These are phyloP conservation scores for Lasioglossum leucozonium DNA, from an alignment of 2,888 invertebrate genomes.

Conservation along the genomic window DNA sequence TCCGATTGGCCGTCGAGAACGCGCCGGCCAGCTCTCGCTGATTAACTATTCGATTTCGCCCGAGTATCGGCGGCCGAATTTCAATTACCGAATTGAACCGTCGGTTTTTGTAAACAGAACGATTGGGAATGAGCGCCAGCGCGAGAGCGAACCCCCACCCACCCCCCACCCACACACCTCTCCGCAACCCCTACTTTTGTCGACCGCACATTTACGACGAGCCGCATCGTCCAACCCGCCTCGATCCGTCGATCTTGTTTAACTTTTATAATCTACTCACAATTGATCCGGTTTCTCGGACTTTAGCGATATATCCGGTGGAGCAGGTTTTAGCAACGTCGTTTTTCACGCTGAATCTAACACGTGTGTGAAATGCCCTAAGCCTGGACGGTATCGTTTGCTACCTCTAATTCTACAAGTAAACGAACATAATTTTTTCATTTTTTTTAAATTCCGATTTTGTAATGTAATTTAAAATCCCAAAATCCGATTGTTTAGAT, in stretches of 20 bases:
- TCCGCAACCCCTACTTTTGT: conserved; percentile 43
- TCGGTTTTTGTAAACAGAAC: conserved; percentile 51
- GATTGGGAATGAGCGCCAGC: neutral
- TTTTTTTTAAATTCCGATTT: too few species aligned
- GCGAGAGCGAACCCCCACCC: neutral
- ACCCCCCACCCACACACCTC: neutral
- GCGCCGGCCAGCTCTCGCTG: conserved; percentile 32
- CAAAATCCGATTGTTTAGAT: too few species aligned
- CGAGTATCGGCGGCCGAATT: conserved; percentile 53
- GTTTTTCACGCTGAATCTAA: too few species aligned
- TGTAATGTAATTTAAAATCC: too few species aligned
- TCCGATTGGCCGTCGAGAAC: conserved; percentile 25
- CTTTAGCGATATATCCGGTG: neutral
- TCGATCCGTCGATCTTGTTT: conserved; percentile 55
- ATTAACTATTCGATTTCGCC: conserved; percentile 62
- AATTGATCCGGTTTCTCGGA: neutral
- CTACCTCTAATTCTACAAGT: too few species aligned
- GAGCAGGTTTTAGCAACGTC: neutral
- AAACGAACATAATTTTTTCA: too few species aligned
- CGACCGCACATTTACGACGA: conserved; percentile 46
- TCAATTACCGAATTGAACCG: conserved; percentile 65
- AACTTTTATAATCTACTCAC: conserved; percentile 21
- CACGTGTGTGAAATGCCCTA: too few species aligned
- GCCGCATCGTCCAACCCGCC: conserved; percentile 3
- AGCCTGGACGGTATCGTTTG: too few species aligned